A percentile compares a stretch with the other conserved stretches of the same genome.
Conservation (phyloP, 2,888 invertebrate genomes). For the Spatulosminthurus flaviceps region DNA sequence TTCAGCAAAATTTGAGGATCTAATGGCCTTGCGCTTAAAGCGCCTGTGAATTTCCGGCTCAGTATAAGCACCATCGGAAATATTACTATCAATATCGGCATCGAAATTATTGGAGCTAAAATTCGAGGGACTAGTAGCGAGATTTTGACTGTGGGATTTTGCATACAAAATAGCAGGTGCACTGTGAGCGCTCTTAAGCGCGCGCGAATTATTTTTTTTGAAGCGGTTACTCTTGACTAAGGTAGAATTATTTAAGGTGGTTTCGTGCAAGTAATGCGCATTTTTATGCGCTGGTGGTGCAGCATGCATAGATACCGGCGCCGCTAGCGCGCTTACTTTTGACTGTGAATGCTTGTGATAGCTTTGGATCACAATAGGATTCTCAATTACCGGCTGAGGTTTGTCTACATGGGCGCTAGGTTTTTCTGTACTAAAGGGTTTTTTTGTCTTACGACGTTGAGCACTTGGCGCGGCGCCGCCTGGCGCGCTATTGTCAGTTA, state of each 20-base stretch:
- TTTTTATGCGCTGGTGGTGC: neutral
- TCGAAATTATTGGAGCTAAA: too few relatives aligned
- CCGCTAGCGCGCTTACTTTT: neutral
- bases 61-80: neutral
- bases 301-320: neutral
- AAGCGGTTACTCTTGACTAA: too few relatives aligned
- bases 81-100: neutral
- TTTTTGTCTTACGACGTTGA: neutral
- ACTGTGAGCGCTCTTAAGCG: too few relatives aligned
- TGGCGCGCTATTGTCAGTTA: neutral
- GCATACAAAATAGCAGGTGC: too few relatives aligned
- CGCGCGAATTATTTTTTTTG: too few relatives aligned
- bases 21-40: neutral
- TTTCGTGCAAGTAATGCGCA: neutral
- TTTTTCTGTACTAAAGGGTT: neutral
- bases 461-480: neutral
- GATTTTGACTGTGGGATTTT: too few relatives aligned
- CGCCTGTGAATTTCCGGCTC: neutral
- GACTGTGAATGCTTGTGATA: neutral
- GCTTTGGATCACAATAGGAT: neutral
- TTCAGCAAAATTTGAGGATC: neutral
- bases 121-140: too few relatives aligned
- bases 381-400: slow-evolving; percentile 19
- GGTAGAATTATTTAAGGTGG: too few relatives aligned
- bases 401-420: too few relatives aligned